Evolutionary conservation across 2,888 invertebrate species (phyloP).

Genomic region (Amiota communis): DNA sequence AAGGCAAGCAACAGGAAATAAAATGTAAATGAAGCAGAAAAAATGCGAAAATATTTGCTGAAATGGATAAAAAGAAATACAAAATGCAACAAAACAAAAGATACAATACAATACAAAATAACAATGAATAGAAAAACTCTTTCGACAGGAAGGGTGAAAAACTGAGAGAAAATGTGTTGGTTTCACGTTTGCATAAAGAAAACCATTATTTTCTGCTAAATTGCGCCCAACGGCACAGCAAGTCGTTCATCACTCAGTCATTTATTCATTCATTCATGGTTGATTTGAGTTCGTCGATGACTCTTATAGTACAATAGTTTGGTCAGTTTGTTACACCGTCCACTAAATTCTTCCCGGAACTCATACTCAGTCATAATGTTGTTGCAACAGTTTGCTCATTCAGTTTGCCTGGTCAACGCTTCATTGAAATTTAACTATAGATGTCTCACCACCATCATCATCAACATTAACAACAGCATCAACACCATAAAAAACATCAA

Average conservation of each 20-base stretch:
- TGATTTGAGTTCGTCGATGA: constrained; percentile 1
- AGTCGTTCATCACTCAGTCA: constrained; percentile 18
- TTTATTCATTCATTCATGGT: constrained; percentile 14
- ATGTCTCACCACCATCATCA: constrained; percentile 18
- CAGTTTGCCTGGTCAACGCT: constrained; percentile 24
- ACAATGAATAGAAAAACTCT: constrained; percentile 5
- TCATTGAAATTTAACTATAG: constrained; percentile 14
- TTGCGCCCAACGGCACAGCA: constrained; percentile 9
- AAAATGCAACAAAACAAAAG: background rate
- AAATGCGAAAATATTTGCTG: constrained; percentile 30
- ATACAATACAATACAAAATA: background rate
- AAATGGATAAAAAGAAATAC: constrained; percentile 9
- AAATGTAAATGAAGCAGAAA: constrained; percentile 22
- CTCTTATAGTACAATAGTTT: background rate
- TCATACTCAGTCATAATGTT: background rate
- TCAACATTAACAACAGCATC: background rate
- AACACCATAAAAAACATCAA: no score
- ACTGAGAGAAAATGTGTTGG: background rate
- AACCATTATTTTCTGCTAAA: constrained; percentile 26
- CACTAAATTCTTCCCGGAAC: background rate
- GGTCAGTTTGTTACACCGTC: background rate
- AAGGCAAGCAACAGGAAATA: constrained; percentile 12
- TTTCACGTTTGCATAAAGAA: constrained; percentile 22
- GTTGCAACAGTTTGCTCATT: constrained; percentile 7
- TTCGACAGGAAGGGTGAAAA: background rate